These are phyloP conservation scores for Campoletis raptor DNA, from an alignment of 2,888 invertebrate species.

Conservation along the genomic window DNA sequence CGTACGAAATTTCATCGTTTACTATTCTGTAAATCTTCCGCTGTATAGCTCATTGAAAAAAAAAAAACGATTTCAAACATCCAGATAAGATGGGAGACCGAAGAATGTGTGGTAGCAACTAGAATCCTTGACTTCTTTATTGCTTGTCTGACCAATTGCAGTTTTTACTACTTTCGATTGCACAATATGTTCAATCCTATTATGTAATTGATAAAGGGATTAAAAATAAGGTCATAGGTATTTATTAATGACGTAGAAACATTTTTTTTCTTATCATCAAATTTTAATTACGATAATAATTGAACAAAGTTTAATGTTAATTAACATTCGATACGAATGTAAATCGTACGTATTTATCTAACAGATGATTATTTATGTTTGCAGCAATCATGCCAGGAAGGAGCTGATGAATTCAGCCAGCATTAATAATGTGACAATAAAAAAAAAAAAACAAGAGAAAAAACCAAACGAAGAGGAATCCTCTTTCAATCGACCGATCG, in stretches of 20 bases:
- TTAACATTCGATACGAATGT: background rate
- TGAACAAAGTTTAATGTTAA: background rate
- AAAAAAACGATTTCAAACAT: background rate
- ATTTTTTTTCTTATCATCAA: background rate
- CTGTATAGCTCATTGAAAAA: conserved; percentile 29
- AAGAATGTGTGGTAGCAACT: conserved; percentile 4
- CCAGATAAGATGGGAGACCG: conserved; percentile 27
- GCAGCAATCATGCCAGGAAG: conserved; percentile 81
- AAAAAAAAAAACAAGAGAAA: conserved; percentile 70
- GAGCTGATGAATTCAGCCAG: conserved; percentile 79
- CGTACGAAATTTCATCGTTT: conserved; percentile 51
- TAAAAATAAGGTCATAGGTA: background rate
- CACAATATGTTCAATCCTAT: background rate
- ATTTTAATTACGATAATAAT: background rate
- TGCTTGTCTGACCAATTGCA: conserved; percentile 29
- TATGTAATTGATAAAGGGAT: background rate
- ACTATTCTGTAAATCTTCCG: conserved; percentile 9
- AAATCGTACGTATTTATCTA: background rate
- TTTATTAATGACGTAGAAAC: background rate
- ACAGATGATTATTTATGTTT: conserved; percentile 67
- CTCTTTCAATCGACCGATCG: conserved; percentile 78
- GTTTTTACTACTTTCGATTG: conserved; percentile 27
- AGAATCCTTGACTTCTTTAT: background rate
- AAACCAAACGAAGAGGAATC: conserved; percentile 26
- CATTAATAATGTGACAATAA: conserved; percentile 84